Percentiles rank a stretch among this genome's conserved stretches.
phyloP scores from a whole-genome alignment of 2,113 vertebrate species.

The Phalacrocorax carbo region DNA sequence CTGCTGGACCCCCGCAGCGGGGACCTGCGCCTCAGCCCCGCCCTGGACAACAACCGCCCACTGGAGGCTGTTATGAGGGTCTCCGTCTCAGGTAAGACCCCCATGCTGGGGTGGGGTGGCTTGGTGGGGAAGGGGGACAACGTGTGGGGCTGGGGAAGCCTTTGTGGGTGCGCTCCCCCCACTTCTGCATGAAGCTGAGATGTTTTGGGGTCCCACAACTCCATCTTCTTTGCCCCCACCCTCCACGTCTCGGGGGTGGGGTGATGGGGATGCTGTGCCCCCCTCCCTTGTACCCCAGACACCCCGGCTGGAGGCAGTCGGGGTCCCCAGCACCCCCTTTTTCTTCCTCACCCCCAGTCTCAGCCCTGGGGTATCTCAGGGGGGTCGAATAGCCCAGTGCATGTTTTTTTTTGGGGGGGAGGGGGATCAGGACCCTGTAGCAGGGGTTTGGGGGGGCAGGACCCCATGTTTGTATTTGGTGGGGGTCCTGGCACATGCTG shows the following conservation, averaged over 20 bases:
- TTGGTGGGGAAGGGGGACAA: rapidly evolving
- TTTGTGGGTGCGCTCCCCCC: rapidly evolving
- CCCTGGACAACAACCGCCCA: constrained; percentile 93
- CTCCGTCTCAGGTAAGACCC: constrained; percentile 88
- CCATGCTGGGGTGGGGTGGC: rapidly evolving
- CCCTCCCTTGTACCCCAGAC: no score
- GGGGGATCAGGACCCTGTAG: not conserved
- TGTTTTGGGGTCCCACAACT: not conserved
- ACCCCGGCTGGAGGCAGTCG: not conserved
- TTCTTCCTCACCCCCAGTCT: not conserved
- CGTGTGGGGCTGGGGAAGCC: not conserved
- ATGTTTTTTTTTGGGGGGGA: not conserved
- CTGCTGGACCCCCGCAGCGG: constrained; percentile 89
- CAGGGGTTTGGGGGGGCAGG: not conserved
- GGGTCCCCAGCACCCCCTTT: not conserved
- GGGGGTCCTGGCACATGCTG: not conserved
- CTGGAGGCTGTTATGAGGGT: constrained; percentile 94
- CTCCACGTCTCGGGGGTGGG: not conserved
- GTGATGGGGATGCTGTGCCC: not conserved
- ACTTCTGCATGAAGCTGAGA: not conserved
- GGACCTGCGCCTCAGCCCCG: constrained; percentile 88
- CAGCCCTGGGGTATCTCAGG: no score
- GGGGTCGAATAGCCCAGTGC: no score
- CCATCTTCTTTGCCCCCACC: not conserved
- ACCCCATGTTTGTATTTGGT: not conserved